Conservation (phyloP, 2,113 vertebrate genomes). For the Elgaria multicarinata region DNA sequence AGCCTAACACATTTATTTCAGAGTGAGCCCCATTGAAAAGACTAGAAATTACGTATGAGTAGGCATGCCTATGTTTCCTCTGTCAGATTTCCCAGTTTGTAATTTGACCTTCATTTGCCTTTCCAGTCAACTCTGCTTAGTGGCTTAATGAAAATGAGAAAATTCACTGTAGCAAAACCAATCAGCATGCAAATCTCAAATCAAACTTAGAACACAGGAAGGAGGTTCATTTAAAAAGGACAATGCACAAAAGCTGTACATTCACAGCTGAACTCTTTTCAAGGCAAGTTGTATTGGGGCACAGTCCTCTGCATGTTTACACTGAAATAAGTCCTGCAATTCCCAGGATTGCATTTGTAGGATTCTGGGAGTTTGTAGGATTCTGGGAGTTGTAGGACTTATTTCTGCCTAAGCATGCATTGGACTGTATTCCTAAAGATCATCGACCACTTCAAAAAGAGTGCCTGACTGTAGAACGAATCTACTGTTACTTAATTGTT, state of each 20-base stretch:
- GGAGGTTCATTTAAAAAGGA: background rate
- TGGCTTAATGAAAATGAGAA: background rate
- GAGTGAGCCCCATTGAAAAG: too few relatives aligned
- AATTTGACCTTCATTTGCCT: background rate
- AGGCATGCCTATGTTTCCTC: background rate
- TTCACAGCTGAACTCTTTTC: background rate
- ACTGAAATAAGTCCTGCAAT: too few relatives aligned
- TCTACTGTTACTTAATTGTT: background rate
- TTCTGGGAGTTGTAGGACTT: too few relatives aligned
- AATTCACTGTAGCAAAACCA: background rate
- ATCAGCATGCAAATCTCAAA: background rate
- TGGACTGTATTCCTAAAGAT: background rate
- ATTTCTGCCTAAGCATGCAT: too few relatives aligned
- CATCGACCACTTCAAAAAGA: background rate
- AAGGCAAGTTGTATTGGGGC: background rate
- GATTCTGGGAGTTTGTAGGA: too few relatives aligned
- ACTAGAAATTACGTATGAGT: too few relatives aligned
- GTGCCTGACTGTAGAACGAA: background rate
- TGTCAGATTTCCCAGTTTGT: background rate
- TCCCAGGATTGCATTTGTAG: too few relatives aligned
- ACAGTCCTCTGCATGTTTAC: too few relatives aligned
- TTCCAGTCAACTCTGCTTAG: background rate
- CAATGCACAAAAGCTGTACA: background rate
- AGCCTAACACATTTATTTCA: background rate
- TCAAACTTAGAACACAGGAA: background rate